These are phyloP conservation scores for Cherax destructor DNA, from an alignment of 1,140 invertebrate genomes.

Conservation along the genomic window DNA sequence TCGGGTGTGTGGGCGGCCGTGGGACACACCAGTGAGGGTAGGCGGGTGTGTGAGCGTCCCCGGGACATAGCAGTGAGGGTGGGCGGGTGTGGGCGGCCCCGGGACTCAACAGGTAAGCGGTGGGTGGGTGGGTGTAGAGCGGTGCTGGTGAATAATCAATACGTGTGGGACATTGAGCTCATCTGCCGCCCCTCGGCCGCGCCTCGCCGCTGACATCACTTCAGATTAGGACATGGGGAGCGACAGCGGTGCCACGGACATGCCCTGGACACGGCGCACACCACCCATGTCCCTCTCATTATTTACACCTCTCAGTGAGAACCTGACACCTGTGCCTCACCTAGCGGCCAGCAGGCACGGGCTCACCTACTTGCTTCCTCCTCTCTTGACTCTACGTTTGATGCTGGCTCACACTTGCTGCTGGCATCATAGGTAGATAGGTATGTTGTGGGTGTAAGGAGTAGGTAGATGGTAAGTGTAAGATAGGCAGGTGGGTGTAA, in stretches of 20 bases:
- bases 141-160: conserved; percentile 11
- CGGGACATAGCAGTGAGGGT: background rate
- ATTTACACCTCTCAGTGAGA: background rate
- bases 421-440: no score
- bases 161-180: conserved; percentile 1
- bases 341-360: no score
- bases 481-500: no score
- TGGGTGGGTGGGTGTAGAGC: conserved; percentile 5
- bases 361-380: no score
- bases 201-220: conserved; percentile 7
- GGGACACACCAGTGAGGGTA: background rate
- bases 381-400: no score
- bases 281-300: background rate
- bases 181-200: conserved; percentile 11
- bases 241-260: background rate
- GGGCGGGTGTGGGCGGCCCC: background rate
- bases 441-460: no score
- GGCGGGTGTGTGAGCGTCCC: background rate
- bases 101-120: conserved; percentile 13
- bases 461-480: no score
- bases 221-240: conserved; percentile 3
- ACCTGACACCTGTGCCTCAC: background rate
- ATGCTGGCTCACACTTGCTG: no score
- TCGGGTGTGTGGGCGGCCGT: background rate
- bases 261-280: background rate